phyloP scores from a whole-genome alignment of 2,888 invertebrate genomes.

The Apotomis capreana region DNA sequence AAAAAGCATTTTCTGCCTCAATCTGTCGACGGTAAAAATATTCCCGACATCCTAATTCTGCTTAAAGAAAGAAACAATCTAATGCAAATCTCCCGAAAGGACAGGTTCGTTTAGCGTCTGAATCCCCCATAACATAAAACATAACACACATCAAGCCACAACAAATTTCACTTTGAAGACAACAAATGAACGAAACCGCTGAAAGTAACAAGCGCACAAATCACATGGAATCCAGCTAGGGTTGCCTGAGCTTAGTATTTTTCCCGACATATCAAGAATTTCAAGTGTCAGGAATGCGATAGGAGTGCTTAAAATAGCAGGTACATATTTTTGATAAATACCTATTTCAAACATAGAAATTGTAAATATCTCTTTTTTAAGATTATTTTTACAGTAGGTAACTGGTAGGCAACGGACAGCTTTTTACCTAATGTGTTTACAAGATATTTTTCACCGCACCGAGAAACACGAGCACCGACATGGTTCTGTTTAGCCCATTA shows the following conservation, averaged over 20 bases:
- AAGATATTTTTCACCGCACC: no score
- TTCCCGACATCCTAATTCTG: slow-evolving; percentile 1
- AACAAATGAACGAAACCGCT: slow-evolving; percentile 39
- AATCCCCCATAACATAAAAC: slow-evolving; percentile 4
- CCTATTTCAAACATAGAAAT: no score
- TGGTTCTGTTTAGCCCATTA: no score
- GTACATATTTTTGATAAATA: no score
- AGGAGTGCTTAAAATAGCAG: background rate
- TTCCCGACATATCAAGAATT: slow-evolving; percentile 1
- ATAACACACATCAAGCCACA: slow-evolving; percentile 31
- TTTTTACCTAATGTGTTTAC: no score
- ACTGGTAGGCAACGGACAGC: no score
- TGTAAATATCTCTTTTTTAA: no score
- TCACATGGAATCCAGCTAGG: slow-evolving; percentile 27
- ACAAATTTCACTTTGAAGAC: slow-evolving; percentile 42
- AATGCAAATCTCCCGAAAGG: slow-evolving; percentile 17
- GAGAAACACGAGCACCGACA: no score
- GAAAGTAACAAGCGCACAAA: slow-evolving; percentile 39
- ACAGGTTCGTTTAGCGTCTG: slow-evolving; percentile 23
- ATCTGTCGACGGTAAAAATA: slow-evolving; percentile 7
- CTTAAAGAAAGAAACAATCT: slow-evolving; percentile 4
- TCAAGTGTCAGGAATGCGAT: background rate
- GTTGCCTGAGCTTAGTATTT: background rate
- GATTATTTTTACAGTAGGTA: no score
- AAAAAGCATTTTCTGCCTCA: background rate